phyloP scores from a whole-genome alignment of 2,797 vertebrate species.

The Gephyroberyx darwinii region DNA sequence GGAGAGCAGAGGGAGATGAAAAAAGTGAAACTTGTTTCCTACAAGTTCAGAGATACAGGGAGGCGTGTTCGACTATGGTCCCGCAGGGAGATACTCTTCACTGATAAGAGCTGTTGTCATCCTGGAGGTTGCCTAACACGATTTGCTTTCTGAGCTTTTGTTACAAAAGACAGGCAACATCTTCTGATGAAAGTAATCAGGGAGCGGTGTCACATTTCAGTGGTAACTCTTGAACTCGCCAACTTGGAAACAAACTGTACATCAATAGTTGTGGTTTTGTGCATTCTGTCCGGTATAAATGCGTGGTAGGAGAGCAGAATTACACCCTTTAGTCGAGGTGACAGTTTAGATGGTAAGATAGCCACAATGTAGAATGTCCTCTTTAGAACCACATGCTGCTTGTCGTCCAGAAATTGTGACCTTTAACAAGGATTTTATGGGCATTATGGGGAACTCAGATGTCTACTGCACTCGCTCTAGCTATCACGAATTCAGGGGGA shows the following conservation, averaged over 20 bases:
- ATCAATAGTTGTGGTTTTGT: slow-evolving; percentile 2
- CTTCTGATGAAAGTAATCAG: slow-evolving; percentile 25
- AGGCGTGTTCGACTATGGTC: slow-evolving; percentile 16
- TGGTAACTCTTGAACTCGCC: neutral
- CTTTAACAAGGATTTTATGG: neutral
- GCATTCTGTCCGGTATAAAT: neutral
- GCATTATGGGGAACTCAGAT: neutral
- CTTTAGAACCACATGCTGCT: neutral
- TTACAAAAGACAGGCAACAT: slow-evolving; percentile 52
- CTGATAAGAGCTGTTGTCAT: slow-evolving; percentile 53
- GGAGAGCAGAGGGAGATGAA: slow-evolving; percentile 32
- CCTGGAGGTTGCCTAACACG: slow-evolving; percentile 47
- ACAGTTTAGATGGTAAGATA: neutral
- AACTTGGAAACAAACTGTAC: neutral
- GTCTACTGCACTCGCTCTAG: neutral
- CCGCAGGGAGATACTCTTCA: slow-evolving; percentile 49
- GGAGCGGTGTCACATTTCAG: neutral
- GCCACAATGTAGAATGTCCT: neutral
- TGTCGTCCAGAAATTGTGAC: neutral
- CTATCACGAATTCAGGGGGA: neutral
- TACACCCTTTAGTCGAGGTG: neutral
- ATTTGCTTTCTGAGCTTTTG: slow-evolving; percentile 47
- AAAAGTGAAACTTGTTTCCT: slow-evolving; percentile 52
- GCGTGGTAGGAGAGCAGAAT: neutral
- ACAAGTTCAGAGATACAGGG: slow-evolving; percentile 41